Evolutionary conservation across 2,113 vertebrate species (phyloP), one percentile per base, ranked within the genome.

Genomic region (Castor canadensis): DNA sequence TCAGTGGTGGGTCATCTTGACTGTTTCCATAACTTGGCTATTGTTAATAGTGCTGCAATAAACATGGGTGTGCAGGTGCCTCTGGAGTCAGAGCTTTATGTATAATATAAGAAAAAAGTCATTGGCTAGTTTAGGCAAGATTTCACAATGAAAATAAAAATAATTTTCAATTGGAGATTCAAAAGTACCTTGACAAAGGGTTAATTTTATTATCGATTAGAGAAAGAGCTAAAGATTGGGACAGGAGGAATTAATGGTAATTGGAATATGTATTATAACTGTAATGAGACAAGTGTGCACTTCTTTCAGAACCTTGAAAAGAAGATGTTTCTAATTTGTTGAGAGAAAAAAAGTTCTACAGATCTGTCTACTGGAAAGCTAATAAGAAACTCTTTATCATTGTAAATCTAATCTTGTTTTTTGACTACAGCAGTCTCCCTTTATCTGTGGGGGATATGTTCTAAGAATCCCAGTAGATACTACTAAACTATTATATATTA

Each of bases 121-220:
- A 60, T 60, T 49, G 52, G 9, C 26, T 86, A 79, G 95, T 83
- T 82, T 91, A 40, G 8, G 38, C 72, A 83, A 93, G 16, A 86
- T 69, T 69, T 83, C 8, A 87, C 19, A 95, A 26, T 56, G 38
- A 72, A 79, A 71, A 64, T 81, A 56, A 95, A 92, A 89, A 52
- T 76, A 71, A 76, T 19, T 64, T 92, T 89, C 19, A 67, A 43
- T n/a, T 52, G 10, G 43, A 95, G 19, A 79, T 45, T 3, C 30
- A 89, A 40, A 79, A 87, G 38, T 79, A 26, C 15, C 6, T 86
- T 52, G 17, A 85, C 67, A 56, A 35, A 22, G 1, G 43, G 91
- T 86, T 56, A 77, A 77, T 82, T 86, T 86, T 77, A 66, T 19
- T 64, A 40, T 77, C 40, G 77, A 64, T 47, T 62, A 64, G 38